Base-by-base conservation (phyloP, 2,888 invertebrate genomes). In the Drosophila heteroneura region DNA sequence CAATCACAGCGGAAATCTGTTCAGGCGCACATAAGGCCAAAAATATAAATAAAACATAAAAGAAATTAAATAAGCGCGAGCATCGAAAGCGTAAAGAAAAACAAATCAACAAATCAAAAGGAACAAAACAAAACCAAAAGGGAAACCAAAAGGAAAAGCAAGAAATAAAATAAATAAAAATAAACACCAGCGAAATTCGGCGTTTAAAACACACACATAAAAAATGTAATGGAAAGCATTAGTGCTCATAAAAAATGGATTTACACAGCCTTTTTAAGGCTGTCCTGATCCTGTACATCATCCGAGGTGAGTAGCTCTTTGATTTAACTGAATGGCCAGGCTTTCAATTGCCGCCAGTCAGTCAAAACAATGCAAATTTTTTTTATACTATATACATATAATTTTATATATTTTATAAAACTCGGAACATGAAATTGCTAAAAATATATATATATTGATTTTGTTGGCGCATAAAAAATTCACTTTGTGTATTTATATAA, bases 251-350 rank as follows among this genome's bases (percentile, higher is more conserved):
- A 93, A 93, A 93, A 93, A 93, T 93, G 93, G 93, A 93, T 93
- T 93, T 93, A 90, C 91, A 91, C 88, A 91, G 93, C 93, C 93
- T 93, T 93, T 93, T 93, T 92, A 93, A 93, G 93, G 93, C 93
- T 91, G 90, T 92, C 85, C 91, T 93, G 91, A 93, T 93, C 91
- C 92, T 93, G 88, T 93, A 92, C 89, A 90, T 91, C 86, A 87
- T 93, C 83, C 90, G 90, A 93, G 93, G 93, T 93, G 86, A 93
- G 93, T 91, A 10, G 39, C 35, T 52, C 49, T 32, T 49, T 19
- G 6, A 61, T 41, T 35, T 28, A 57, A 30, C 26, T 32, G 14
- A 41, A 28, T 49, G 22, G 14, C 28, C 30, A 32, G 26, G 3
- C 60, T 12, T 37, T 30, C 28, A 22, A 47, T 53, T 52, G 66